Conservation (phyloP, 2,888 invertebrate species). For the Andrena bucephala region DNA sequence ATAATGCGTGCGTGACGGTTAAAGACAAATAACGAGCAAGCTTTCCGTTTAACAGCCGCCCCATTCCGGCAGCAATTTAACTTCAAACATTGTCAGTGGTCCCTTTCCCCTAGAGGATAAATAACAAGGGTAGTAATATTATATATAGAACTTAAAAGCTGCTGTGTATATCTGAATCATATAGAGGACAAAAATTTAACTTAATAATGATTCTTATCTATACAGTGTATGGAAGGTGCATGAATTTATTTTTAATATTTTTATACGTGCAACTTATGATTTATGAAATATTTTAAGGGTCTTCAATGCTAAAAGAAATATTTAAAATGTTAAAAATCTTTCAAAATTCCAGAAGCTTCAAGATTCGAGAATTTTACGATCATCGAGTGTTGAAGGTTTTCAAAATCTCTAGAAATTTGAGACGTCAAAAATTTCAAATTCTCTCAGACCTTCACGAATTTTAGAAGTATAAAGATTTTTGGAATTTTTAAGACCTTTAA, state of each 20-base stretch:
- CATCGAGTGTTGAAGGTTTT: too few species aligned
- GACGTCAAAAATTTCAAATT: neutral
- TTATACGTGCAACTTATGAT: neutral
- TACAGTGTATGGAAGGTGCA: neutral
- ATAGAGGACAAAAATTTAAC: too few species aligned
- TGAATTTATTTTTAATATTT: neutral
- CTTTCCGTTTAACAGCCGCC: neutral
- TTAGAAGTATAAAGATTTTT: neutral
- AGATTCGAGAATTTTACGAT: neutral
- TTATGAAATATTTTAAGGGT: too few species aligned
- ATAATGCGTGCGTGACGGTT: slow-evolving; percentile 14
- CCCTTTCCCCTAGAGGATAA: neutral
- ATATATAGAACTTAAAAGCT: neutral
- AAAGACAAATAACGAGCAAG: neutral
- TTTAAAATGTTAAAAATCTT: too few species aligned
- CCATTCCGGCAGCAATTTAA: neutral
- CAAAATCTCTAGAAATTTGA: neutral
- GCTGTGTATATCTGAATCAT: too few species aligned
- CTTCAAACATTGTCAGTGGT: neutral
- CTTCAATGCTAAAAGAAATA: too few species aligned
- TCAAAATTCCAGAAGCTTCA: neutral
- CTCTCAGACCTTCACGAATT: neutral
- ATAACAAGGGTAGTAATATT: neutral
- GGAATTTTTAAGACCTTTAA: neutral
- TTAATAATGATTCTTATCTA: too few species aligned